Base-by-base conservation (phyloP, 2,888 invertebrate species). In the Chirona hameri region DNA sequence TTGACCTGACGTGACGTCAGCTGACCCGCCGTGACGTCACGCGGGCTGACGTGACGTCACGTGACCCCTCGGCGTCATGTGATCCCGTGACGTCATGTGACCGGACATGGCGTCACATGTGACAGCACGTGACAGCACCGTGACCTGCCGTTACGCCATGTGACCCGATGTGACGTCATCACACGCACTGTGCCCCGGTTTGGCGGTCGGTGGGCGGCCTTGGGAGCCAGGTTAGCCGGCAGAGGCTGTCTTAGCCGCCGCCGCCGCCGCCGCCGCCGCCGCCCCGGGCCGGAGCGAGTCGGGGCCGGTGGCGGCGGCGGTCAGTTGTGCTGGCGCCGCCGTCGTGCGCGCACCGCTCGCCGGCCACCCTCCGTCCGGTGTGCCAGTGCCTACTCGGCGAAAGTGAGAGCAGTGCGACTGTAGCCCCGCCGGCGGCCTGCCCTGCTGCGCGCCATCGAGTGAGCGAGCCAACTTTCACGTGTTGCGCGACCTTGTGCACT, bases 401-500 rank as follows among this genome's bases (percentile, higher is more conserved):
- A 65, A 65, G 65, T 65, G 65, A 65, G 65, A 65, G 65, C 27
- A 52, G 65, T 2, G 18, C 60, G 21, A 24, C 60, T 27, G 65
- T 1, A n/a, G n/a, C 27, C 24, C 57, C 65, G 65, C 12, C 65
- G 21, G 57, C 57, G 18, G 55, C 55, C 15, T 18, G 29, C 69
- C 29, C 10, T 10, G n/a, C 60, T 29, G 72, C 72, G 18, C 12
- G 27, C 46, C 18, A 46, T 7, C 76, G 27, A 15, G 15, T 48
- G 15, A 52, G 52, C 52, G 15, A 39, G 39, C 76, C 46, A 5
- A 76, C 76, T 76, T 76, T 76, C 76, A 76, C 76, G 76, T 76
- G 76, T 76, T 76, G 76, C 39, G 39, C 76, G 76, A 76, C 76
- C 76, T 76, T 76, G 76, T 46, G 76, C 46, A 24, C n/a, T n/a